phyloP scores from a whole-genome alignment of 1,140 invertebrate genomes.

The Palaemon carinicauda region DNA sequence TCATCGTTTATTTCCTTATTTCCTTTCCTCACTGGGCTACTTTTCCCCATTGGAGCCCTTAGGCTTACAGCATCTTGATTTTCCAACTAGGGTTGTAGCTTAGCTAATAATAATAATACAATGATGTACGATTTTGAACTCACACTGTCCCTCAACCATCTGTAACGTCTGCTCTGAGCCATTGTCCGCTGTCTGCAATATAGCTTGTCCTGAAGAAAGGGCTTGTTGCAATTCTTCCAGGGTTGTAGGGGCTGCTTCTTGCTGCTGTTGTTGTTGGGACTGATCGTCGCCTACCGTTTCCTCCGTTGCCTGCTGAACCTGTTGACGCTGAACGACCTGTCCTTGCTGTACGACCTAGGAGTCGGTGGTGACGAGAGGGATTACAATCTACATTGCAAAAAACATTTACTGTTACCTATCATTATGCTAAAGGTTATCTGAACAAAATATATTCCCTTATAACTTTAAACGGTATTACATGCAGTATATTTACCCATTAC shows the following conservation, averaged over 20 bases:
- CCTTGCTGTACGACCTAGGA: constrained; percentile 34
- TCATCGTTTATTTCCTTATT: no score
- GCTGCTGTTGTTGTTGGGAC: constrained; percentile 10
- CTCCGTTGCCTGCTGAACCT: constrained; percentile 33
- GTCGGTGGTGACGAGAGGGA: neutral
- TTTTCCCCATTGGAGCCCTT: no score
- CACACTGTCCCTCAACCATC: constrained; percentile 59
- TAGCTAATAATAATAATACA: no score
- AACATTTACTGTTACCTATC: no score
- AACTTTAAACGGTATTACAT: no score
- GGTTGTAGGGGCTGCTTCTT: constrained; percentile 45
- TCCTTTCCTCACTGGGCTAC: no score
- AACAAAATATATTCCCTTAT: no score
- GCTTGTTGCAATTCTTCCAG: constrained; percentile 57
- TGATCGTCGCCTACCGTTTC: neutral
- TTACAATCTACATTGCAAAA: neutral
- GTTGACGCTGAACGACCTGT: constrained; percentile 20
- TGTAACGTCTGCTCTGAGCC: constrained; percentile 56
- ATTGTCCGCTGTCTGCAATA: constrained; percentile 56
- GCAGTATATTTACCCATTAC: no score
- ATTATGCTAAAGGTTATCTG: no score
- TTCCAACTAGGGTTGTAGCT: no score
- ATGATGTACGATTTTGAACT: neutral
- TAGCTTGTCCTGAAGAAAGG: constrained; percentile 56
- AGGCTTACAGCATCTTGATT: no score